A percentile compares a stretch with the other conserved stretches of the same genome.
Evolutionary conservation across 2,797 vertebrate genomes (phyloP).

Genomic region (Galaxias olidus): DNA sequence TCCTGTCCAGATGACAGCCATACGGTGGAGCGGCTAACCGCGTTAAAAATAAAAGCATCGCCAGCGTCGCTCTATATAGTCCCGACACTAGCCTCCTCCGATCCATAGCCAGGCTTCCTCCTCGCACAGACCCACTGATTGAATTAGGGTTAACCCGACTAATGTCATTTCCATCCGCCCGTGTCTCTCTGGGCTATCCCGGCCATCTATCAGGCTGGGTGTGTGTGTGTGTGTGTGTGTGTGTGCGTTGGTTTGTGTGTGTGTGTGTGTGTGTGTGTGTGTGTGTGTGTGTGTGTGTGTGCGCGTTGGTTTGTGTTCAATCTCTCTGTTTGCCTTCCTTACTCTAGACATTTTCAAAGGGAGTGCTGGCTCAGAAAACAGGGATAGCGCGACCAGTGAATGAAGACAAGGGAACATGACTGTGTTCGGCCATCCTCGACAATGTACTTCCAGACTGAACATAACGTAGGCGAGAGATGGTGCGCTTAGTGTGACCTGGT

Average conservation of each 20-base stretch:
- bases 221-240: constrained; percentile 4
- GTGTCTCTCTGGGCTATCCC: constrained; percentile 25
- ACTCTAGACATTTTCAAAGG: constrained; percentile 5
- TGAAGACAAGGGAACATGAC: too few relatives aligned
- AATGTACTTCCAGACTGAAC: too few relatives aligned
- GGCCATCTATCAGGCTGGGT: constrained; percentile 26
- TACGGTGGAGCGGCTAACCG: constrained; percentile 14
- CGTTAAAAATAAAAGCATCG: constrained; percentile 33
- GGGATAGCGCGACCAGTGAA: constrained; percentile 1
- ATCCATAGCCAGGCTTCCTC: constrained; percentile 39
- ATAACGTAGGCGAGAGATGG: too few relatives aligned
- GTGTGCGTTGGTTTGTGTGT: constrained; percentile 7
- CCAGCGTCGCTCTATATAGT: constrained; percentile 29
- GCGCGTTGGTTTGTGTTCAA: background rate
- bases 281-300: constrained; percentile 6
- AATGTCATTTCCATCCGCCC: constrained; percentile 51
- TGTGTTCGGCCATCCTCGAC: too few relatives aligned
- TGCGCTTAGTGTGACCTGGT: too few relatives aligned
- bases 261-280: constrained; percentile 14
- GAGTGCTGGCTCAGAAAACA: constrained; percentile 9
- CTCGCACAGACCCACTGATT: constrained; percentile 42
- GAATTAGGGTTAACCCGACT: constrained; percentile 56
- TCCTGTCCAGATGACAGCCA: constrained; percentile 4
- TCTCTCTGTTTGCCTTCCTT: background rate
- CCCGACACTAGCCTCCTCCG: constrained; percentile 28